phyloP scores from a whole-genome alignment of 2,113 vertebrate genomes.

The Hyaena hyaena region DNA sequence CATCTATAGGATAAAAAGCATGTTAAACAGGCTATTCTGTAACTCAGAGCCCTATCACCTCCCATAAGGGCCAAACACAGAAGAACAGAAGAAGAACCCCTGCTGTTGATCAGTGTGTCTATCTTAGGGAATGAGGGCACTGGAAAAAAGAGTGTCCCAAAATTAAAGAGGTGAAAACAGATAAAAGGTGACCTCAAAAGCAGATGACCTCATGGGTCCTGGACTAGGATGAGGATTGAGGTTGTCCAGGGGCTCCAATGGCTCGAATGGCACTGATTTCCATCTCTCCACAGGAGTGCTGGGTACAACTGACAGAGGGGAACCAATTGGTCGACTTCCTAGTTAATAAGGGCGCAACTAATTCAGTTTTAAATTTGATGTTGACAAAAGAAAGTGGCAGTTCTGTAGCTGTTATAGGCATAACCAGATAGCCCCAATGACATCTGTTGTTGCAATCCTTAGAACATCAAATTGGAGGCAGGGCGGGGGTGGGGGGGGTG shows the following conservation, averaged over 20 bases:
- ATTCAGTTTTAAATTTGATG: neutral
- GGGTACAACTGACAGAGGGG: neutral
- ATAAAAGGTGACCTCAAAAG: neutral
- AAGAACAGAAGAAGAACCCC: neutral
- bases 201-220: neutral
- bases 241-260: neutral
- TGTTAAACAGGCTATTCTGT: neutral
- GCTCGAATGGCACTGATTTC: neutral
- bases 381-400: neutral
- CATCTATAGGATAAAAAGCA: neutral
- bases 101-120: neutral
- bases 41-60: neutral
- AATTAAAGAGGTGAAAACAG: neutral
- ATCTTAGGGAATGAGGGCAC: neutral
- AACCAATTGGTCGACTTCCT: neutral
- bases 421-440: neutral
- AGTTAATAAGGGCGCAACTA: neutral
- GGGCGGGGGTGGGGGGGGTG: too few relatives aligned
- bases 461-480: neutral
- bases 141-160: neutral
- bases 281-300: neutral
- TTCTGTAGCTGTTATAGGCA: neutral
- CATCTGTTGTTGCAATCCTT: neutral
- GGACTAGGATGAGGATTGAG: neutral
- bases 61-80: neutral